Conservation (phyloP, 2,888 invertebrate genomes). For the Steromphala cineraria region DNA sequence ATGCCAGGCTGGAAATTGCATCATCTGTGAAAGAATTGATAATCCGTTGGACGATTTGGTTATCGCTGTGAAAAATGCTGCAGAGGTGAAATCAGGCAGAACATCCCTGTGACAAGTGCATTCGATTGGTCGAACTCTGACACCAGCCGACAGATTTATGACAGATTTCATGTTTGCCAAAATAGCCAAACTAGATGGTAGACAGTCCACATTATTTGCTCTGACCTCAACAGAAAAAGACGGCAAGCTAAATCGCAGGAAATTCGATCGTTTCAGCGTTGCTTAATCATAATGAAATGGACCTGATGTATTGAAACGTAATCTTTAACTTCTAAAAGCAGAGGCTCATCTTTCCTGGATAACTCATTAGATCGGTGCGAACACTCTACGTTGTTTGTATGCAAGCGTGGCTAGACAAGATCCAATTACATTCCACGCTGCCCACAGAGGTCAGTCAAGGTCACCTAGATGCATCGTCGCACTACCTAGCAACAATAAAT, state of each 20-base stretch:
- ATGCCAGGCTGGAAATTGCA: constrained; percentile 31
- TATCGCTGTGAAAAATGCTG: constrained; percentile 39
- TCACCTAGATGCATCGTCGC: neutral
- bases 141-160: neutral
- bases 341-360: constrained; percentile 8
- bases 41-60: constrained; percentile 33
- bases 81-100: constrained; percentile 29
- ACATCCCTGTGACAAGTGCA: constrained; percentile 18
- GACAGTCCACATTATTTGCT: constrained; percentile 11
- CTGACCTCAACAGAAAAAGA: neutral
- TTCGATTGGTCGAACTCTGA: constrained; percentile 8
- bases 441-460: neutral
- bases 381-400: neutral
- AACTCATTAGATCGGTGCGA: neutral
- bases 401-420: neutral
- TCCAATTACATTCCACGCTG: neutral
- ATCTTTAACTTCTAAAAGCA: neutral
- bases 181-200: neutral
- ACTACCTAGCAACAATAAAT: constrained; percentile 11
- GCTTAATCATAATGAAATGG: constrained; percentile 12
- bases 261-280: constrained; percentile 7
- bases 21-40: constrained; percentile 35
- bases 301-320: neutral
- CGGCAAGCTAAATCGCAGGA: neutral
- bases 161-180: constrained; percentile 18